Evolutionary conservation across 2,888 invertebrate species (phyloP).

Genomic region (Pachliopta kotzebuea): DNA sequence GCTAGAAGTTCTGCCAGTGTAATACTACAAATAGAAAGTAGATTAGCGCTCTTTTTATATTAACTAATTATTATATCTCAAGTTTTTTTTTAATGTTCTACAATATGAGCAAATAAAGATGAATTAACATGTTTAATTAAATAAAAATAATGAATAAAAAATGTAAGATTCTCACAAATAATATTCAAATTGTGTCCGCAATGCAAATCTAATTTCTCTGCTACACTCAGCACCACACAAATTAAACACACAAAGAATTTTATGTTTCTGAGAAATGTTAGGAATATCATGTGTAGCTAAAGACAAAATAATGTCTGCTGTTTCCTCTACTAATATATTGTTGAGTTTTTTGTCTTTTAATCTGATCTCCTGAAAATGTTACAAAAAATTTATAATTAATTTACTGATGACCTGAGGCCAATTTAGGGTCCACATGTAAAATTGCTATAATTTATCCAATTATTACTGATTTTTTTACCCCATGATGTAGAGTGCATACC

Average conservation of each 20-base stretch:
- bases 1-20: constrained; percentile 47
- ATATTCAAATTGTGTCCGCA: constrained; percentile 44
- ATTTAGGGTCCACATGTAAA: too few species aligned
- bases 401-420: background rate
- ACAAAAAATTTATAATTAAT: background rate
- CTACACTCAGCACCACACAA: constrained; percentile 48
- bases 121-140: background rate
- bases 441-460: too few species aligned
- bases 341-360: constrained; percentile 30
- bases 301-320: constrained; percentile 51
- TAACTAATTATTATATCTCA: too few species aligned
- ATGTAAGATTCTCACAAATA: constrained; percentile 57
- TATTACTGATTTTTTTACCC: too few species aligned
- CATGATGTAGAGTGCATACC: too few species aligned
- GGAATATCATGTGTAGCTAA: constrained; percentile 45
- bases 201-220: constrained; percentile 49
- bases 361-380: constrained; percentile 20
- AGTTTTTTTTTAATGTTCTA: too few species aligned
- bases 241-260: constrained; percentile 56
- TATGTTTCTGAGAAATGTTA: constrained; percentile 44
- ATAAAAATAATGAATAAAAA: background rate
- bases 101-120: too few species aligned
- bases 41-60: background rate
- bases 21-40: constrained; percentile 37
- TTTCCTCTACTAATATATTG: constrained; percentile 48